Conservation (phyloP, 2,797 vertebrate genomes). For the Alectoris magna region DNA sequence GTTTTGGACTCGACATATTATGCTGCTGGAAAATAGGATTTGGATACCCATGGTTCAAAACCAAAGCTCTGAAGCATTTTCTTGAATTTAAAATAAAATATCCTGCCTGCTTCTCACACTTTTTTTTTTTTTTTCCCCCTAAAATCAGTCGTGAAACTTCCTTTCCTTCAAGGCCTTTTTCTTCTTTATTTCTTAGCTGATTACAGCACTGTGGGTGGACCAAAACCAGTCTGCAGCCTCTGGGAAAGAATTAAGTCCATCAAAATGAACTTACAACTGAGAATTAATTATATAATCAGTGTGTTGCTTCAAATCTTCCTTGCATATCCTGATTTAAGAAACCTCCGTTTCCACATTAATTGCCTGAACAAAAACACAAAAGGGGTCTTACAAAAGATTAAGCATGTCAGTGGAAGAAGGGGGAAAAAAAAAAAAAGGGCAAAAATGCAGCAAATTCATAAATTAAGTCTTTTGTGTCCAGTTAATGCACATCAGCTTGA, state of each 20-base stretch:
- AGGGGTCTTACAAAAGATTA: constrained; percentile 53
- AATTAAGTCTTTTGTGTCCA: constrained; percentile 29
- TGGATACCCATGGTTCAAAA: background rate
- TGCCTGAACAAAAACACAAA: constrained; percentile 62
- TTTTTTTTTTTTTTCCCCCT: background rate
- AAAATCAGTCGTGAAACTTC: background rate
- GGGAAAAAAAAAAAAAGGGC: background rate
- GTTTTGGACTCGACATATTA: background rate
- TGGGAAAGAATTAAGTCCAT: constrained; percentile 75
- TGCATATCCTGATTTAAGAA: constrained; percentile 55
- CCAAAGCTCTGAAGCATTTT: background rate
- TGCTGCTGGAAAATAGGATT: background rate
- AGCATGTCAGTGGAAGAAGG: background rate
- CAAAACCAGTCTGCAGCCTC: constrained; percentile 56
- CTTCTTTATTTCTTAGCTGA: constrained; percentile 30
- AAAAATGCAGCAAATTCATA: background rate
- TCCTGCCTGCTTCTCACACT: background rate
- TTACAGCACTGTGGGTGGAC: constrained; percentile 50
- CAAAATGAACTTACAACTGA: constrained; percentile 72
- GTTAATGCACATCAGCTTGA: background rate
- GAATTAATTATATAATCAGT: constrained; percentile 77
- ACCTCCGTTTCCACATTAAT: constrained; percentile 57
- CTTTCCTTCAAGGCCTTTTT: constrained; percentile 23
- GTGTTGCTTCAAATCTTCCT: constrained; percentile 67
- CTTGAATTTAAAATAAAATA: constrained; percentile 31